phyloP scores from a whole-genome alignment of 2,797 vertebrate genomes.

The Botia kubotai region DNA sequence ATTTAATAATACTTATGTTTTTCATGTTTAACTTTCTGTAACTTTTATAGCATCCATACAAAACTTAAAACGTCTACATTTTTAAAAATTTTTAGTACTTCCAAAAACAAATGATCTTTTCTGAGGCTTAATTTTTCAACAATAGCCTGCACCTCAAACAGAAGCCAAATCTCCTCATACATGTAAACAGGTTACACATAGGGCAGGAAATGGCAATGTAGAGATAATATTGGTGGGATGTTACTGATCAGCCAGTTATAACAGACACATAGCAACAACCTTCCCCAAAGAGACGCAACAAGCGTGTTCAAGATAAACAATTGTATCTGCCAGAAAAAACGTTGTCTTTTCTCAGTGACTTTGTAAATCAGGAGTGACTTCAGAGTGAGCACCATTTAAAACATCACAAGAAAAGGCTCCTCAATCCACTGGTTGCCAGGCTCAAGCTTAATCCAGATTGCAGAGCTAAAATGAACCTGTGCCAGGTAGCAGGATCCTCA shows the following conservation, averaged over 20 bases:
- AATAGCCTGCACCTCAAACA: constrained; percentile 8
- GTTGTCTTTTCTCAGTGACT: constrained; percentile 30
- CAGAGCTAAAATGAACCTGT: constrained; percentile 71
- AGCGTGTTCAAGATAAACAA: constrained; percentile 33
- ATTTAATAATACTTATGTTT: too few relatives aligned
- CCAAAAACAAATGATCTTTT: neutral
- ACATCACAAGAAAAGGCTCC: constrained; percentile 67
- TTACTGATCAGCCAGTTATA: constrained; percentile 21
- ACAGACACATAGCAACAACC: constrained; percentile 9
- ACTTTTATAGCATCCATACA: too few relatives aligned
- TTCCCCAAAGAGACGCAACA: constrained; percentile 31
- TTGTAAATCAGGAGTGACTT: constrained; percentile 32
- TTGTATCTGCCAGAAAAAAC: constrained; percentile 3
- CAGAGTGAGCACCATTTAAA: constrained; percentile 66
- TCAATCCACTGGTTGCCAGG: constrained; percentile 69
- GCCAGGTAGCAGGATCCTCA: constrained; percentile 51
- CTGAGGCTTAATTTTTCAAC: constrained; percentile 6
- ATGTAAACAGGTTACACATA: constrained; percentile 54
- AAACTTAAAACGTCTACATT: too few relatives aligned
- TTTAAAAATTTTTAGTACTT: too few relatives aligned
- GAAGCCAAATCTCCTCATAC: constrained; percentile 18
- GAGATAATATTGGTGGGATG: constrained; percentile 49
- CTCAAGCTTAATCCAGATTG: constrained; percentile 74
- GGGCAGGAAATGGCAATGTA: constrained; percentile 46
- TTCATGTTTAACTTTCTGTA: too few relatives aligned